A percentile compares a stretch with the other conserved stretches of the same genome.
These are phyloP conservation scores for Nymphicus hollandicus DNA, from an alignment of 2,113 vertebrate species.

Conservation along the genomic window DNA sequence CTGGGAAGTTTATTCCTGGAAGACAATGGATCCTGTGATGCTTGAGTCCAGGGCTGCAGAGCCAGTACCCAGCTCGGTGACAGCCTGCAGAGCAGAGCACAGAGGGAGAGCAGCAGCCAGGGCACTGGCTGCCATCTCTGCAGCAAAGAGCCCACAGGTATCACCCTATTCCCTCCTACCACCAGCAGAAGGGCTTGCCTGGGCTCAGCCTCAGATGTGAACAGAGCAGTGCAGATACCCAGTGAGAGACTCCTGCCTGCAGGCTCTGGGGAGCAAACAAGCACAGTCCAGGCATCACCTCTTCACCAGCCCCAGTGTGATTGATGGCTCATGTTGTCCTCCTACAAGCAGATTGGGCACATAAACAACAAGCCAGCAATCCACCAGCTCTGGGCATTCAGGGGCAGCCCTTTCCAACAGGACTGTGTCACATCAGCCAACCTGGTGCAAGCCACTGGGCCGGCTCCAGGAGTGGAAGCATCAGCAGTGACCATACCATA, in stretches of 20 bases:
- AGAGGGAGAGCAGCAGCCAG: neutral
- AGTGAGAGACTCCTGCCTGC: neutral
- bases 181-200: neutral
- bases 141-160: neutral
- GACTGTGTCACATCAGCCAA: neutral
- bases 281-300: no score
- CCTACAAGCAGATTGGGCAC: accelerated
- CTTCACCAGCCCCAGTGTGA: no score
- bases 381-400: neutral
- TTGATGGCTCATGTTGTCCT: neutral
- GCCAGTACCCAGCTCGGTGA: neutral
- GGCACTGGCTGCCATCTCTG: neutral
- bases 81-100: neutral
- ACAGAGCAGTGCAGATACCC: neutral
- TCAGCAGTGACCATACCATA: neutral
- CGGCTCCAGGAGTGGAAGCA: neutral
- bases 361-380: accelerated
- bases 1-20: slow-evolving; percentile 48
- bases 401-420: neutral
- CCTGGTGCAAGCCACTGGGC: neutral
- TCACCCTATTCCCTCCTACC: neutral
- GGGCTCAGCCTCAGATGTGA: no score
- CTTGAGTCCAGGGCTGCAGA: slow-evolving; percentile 25
- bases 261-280: neutral
- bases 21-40: slow-evolving; percentile 56